Percentiles rank a stretch among this genome's conserved stretches.
phyloP scores from a whole-genome alignment of 2,888 invertebrate species.

The Pardosa pseudoannulata region DNA sequence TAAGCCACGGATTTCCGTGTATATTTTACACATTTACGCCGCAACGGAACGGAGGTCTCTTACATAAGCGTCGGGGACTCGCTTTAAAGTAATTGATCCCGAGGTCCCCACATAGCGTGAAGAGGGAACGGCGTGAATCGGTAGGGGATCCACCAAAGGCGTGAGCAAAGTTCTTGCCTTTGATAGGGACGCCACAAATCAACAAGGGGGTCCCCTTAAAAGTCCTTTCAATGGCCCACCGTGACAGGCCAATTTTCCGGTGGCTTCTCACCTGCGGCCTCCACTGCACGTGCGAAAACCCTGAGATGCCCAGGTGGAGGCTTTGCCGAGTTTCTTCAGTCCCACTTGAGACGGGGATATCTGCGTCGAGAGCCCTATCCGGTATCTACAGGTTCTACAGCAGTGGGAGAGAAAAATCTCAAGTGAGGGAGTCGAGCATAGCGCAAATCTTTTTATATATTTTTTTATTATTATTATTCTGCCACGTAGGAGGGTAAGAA shows the following conservation, averaged over 20 bases:
- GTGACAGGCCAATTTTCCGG: slow-evolving; percentile 67
- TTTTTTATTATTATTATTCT: too few relatives aligned
- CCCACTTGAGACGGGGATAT: slow-evolving; percentile 23
- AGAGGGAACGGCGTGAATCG: slow-evolving; percentile 17
- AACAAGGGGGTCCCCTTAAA: slow-evolving; percentile 43
- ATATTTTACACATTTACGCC: slow-evolving; percentile 50
- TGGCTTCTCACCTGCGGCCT: slow-evolving; percentile 65
- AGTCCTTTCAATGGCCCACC: slow-evolving; percentile 64
- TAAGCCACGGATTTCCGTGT: slow-evolving; percentile 59
- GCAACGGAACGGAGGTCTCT: slow-evolving; percentile 14
- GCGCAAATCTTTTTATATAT: slow-evolving; percentile 1
- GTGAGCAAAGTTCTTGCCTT: slow-evolving; percentile 57
- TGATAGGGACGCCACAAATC: slow-evolving; percentile 48
- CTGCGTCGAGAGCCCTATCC: neutral
- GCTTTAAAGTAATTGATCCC: slow-evolving; percentile 54
- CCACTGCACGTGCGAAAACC: slow-evolving; percentile 48
- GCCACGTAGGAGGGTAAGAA: neutral
- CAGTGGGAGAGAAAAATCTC: neutral
- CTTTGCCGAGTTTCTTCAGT: neutral
- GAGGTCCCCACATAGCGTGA: slow-evolving; percentile 28
- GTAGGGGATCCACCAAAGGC: slow-evolving; percentile 33
- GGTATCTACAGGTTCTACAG: neutral
- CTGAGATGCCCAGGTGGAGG: slow-evolving; percentile 20
- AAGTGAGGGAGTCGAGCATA: neutral
- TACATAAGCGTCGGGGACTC: slow-evolving; percentile 44